Percentiles rank a stretch among this genome's conserved stretches.
Evolutionary conservation across 2,113 vertebrate species (phyloP).

Genomic region (Serilophus lunatus): DNA sequence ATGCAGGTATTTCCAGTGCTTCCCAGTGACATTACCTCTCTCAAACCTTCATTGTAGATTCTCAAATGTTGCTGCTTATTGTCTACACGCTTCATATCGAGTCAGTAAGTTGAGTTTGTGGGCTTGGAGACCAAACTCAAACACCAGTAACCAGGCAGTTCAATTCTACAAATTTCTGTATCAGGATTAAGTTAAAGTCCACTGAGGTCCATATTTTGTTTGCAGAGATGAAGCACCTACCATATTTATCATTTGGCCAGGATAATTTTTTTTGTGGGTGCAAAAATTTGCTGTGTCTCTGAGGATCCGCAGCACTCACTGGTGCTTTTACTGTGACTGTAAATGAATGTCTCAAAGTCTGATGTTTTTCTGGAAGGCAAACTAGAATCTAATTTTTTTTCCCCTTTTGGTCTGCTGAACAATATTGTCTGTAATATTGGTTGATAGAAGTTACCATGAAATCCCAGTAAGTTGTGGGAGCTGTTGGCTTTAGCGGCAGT

Average conservation of each 20-base stretch:
- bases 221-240: neutral
- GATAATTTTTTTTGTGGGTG: neutral
- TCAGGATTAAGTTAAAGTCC: neutral
- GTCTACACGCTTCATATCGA: rapidly evolving
- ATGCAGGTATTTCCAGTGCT: neutral
- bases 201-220: neutral
- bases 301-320: neutral
- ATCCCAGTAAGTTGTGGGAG: neutral
- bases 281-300: neutral
- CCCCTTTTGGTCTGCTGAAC: neutral
- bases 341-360: neutral
- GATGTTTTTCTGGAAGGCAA: neutral
- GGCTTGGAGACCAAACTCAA: neutral
- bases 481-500: neutral
- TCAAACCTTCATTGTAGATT: neutral
- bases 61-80: neutral
- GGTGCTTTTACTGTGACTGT: neutral
- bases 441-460: neutral
- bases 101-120: neutral
- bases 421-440: neutral
- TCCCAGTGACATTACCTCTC: neutral
- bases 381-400: neutral
- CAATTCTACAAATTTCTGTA: neutral
- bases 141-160: neutral
- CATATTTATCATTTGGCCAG: neutral